These are phyloP conservation scores for Mythimna impura DNA, from an alignment of 2,888 invertebrate species.

Conservation along the genomic window DNA sequence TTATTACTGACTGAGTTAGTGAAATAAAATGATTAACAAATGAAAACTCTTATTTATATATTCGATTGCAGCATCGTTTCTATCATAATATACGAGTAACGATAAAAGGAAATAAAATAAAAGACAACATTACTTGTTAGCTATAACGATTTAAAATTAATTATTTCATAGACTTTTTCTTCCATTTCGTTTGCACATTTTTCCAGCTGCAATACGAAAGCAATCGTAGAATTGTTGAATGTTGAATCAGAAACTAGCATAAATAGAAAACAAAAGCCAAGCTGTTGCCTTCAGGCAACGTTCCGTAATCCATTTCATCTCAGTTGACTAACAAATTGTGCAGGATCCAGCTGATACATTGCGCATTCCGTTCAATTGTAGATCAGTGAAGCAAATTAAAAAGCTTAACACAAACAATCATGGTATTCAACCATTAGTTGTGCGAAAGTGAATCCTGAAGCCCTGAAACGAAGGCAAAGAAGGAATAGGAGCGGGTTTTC, in stretches of 20 bases:
- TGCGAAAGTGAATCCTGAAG: too few species aligned
- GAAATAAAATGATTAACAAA: background rate
- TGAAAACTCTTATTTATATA: too few species aligned
- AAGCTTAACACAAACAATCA: background rate
- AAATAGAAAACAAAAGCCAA: constrained; percentile 30
- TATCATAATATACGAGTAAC: background rate
- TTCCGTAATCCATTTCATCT: constrained; percentile 38
- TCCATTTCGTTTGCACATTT: background rate
- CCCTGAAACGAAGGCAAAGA: too few species aligned
- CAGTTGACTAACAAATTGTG: constrained; percentile 39
- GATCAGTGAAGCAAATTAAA: constrained; percentile 20
- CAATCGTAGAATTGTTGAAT: background rate
- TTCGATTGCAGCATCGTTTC: background rate
- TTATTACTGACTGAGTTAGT: too few species aligned
- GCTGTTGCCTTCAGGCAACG: constrained; percentile 19
- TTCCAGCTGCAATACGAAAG: background rate
- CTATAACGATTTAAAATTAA: background rate
- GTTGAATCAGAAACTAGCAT: constrained; percentile 28
- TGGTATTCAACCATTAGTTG: background rate
- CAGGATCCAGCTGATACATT: constrained; percentile 31
- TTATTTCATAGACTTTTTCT: background rate
- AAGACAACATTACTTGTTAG: background rate
- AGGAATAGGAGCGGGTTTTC: too few species aligned
- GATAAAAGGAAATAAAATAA: background rate
- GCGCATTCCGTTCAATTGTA: background rate